phyloP scores from a whole-genome alignment of 2,888 invertebrate species.

The Tinea trinotella region DNA sequence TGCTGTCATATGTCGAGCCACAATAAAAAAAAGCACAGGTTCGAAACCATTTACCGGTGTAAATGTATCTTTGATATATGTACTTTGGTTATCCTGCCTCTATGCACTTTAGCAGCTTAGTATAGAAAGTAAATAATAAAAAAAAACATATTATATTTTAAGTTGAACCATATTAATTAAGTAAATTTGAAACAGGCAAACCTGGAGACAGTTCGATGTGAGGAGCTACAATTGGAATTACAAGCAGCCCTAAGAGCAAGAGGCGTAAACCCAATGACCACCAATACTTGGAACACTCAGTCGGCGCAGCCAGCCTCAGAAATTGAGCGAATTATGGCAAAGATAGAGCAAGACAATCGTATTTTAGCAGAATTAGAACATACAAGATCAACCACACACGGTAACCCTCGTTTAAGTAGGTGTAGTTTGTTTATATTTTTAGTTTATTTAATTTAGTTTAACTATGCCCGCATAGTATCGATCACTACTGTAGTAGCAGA shows the following conservation, averaged over 20 bases:
- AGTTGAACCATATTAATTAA: too few relatives aligned
- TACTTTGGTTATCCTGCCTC: too few relatives aligned
- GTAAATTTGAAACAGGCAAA: slow-evolving; percentile 62
- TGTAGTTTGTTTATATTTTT: neutral
- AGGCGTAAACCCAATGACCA: slow-evolving; percentile 44
- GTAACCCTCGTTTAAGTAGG: slow-evolving; percentile 35
- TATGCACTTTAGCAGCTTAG: too few relatives aligned
- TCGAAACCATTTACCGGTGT: too few relatives aligned
- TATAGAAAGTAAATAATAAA: too few relatives aligned
- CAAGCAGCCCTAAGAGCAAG: slow-evolving; percentile 76
- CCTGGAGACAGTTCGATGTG: slow-evolving; percentile 81
- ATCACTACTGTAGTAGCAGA: too few relatives aligned
- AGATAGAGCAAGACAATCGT: slow-evolving; percentile 92
- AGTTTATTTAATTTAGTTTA: too few relatives aligned
- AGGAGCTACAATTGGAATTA: slow-evolving; percentile 91
- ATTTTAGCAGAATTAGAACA: slow-evolving; percentile 93
- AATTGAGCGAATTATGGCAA: slow-evolving; percentile 95
- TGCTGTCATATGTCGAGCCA: too few relatives aligned
- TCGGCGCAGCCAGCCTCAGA: slow-evolving; percentile 75
- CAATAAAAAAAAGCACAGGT: too few relatives aligned
- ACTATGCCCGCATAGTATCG: too few relatives aligned
- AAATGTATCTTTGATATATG: too few relatives aligned
- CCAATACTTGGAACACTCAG: slow-evolving; percentile 48
- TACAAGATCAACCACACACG: slow-evolving; percentile 79
- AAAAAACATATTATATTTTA: too few relatives aligned